Conservation (phyloP, 2,888 invertebrate species). For the Synanthedon tipuliformis region DNA sequence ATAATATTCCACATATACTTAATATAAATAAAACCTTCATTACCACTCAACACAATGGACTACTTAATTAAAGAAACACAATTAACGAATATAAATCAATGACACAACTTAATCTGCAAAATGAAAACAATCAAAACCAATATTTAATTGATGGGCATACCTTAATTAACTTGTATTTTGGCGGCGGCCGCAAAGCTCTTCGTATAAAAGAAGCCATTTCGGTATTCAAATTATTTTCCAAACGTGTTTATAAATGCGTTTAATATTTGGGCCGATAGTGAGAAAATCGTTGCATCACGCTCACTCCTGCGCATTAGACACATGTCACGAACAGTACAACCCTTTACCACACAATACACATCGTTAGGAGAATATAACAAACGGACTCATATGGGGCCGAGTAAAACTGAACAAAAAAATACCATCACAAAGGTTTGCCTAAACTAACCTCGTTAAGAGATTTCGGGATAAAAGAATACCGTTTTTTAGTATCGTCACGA, state of each 20-base stretch:
- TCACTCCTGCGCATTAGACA: slow-evolving; percentile 54
- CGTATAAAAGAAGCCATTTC: slow-evolving; percentile 66
- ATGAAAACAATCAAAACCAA: slow-evolving; percentile 62
- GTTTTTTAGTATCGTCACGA: slow-evolving; percentile 68
- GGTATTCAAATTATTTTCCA: slow-evolving; percentile 69
- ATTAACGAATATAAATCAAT: slow-evolving; percentile 40
- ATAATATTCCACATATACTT: background rate
- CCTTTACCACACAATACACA: slow-evolving; percentile 32
- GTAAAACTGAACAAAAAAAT: slow-evolving; percentile 60
- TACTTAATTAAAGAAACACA: slow-evolving; percentile 43
- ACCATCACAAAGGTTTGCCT: slow-evolving; percentile 69
- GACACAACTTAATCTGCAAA: slow-evolving; percentile 48
- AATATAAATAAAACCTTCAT: background rate
- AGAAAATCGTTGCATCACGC: slow-evolving; percentile 51
- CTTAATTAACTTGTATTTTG: slow-evolving; percentile 69
- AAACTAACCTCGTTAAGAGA: slow-evolving; percentile 70
- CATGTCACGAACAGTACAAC: slow-evolving; percentile 41
- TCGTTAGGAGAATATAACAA: slow-evolving; percentile 54
- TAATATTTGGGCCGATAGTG: slow-evolving; percentile 31
- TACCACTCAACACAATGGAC: slow-evolving; percentile 17
- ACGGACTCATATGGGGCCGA: slow-evolving; percentile 56
- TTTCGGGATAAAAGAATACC: slow-evolving; percentile 67
- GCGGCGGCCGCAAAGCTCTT: slow-evolving; percentile 44
- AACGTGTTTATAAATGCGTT: slow-evolving; percentile 59
- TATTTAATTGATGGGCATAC: slow-evolving; percentile 68